Evolutionary conservation across 2,888 invertebrate species (phyloP).

Genomic region (Cerastis rubricosa): DNA sequence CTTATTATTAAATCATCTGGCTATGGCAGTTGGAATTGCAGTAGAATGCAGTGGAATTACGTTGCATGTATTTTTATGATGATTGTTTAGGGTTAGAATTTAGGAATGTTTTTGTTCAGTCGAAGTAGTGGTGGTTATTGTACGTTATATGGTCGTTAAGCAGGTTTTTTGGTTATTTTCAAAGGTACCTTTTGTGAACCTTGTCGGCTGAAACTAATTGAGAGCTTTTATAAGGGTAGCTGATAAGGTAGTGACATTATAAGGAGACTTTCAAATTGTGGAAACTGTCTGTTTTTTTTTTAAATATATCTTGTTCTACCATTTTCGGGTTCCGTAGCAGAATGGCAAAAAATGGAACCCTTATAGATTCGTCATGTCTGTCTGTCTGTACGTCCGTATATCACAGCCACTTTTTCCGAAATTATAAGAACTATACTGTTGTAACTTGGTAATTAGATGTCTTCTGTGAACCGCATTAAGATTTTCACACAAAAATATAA

Average conservation of each 20-base stretch:
- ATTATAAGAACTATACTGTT: no score
- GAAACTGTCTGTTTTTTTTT: no score
- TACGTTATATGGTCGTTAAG: not conserved
- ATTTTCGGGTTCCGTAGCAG: no score
- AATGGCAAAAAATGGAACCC: no score
- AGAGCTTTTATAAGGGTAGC: not conserved
- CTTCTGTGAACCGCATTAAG: no score
- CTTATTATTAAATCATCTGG: slow-evolving; percentile 52
- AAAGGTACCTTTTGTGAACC: accelerated
- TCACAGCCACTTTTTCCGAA: no score
- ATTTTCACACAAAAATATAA: no score
- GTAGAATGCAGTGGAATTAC: slow-evolving; percentile 30
- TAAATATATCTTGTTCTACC: no score
- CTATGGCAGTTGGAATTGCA: slow-evolving; percentile 42
- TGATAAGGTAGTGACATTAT: not conserved
- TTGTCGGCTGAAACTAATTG: no score
- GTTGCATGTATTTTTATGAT: slow-evolving; percentile 21
- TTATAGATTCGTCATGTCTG: no score
- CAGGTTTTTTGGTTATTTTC: not conserved
- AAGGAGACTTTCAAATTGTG: not conserved
- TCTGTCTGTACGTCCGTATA: no score
- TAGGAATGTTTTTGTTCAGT: not conserved
- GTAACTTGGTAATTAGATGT: no score
- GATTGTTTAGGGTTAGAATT: not conserved
- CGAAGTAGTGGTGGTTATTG: not conserved